These are phyloP conservation scores for Dicyrtomina minuta DNA, from an alignment of 2,888 invertebrate genomes.

Conservation along the genomic window DNA sequence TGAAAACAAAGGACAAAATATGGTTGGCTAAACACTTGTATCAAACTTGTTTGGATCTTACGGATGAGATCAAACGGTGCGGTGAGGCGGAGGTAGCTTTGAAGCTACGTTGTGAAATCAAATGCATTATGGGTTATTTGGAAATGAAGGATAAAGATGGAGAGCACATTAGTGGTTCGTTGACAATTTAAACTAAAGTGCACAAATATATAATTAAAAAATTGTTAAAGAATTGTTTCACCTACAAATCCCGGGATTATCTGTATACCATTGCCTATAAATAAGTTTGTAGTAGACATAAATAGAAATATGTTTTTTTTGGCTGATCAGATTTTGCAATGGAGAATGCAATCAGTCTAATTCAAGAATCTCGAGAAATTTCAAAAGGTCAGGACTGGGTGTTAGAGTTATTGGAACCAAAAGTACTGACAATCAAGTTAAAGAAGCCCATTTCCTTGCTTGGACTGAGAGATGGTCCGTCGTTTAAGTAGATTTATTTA, in stretches of 20 bases:
- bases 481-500: no score
- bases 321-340: neutral
- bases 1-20: neutral
- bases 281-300: no score
- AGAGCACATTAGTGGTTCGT: neutral
- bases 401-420: conserved; percentile 4
- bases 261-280: neutral
- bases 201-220: no score
- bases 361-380: conserved; percentile 13
- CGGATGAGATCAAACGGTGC: neutral
- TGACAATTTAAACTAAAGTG: neutral
- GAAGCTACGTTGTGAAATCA: conserved; percentile 8
- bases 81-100: neutral
- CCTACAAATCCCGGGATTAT: neutral
- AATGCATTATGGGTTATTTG: conserved; percentile 18
- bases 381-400: conserved; percentile 10
- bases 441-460: conserved; percentile 8
- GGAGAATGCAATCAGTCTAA: neutral
- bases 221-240: no score
- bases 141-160: neutral
- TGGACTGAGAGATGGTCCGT: conserved; percentile 5
- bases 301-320: neutral
- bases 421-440: conserved; percentile 3
- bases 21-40: conserved; percentile 14
- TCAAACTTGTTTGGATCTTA: conserved; percentile 1